These are phyloP conservation scores for Cyrtodaria siliqua DNA, from an alignment of 2,888 invertebrate species.

Conservation along the genomic window DNA sequence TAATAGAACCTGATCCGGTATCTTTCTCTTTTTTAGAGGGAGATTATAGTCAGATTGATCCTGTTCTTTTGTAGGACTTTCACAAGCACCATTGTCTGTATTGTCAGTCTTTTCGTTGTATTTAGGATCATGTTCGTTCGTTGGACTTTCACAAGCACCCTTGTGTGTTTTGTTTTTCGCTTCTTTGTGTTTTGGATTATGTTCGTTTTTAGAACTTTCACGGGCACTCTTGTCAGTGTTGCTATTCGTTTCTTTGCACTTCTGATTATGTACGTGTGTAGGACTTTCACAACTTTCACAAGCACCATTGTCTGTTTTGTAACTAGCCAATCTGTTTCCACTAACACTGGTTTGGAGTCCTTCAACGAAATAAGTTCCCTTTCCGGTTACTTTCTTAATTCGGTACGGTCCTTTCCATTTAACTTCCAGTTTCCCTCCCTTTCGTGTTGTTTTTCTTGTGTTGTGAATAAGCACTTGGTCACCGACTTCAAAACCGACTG, in stretches of 20 bases:
- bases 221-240: background rate
- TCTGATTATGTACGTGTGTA: too few species aligned
- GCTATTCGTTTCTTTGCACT: too few species aligned
- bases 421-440: slow-evolving; percentile 1
- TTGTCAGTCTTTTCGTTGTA: background rate
- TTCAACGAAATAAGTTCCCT: slow-evolving; percentile 10
- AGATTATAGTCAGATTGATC: slow-evolving; percentile 13
- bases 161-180: background rate
- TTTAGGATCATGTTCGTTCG: background rate
- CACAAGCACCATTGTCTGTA: slow-evolving; percentile 7
- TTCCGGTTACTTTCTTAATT: slow-evolving; percentile 16
- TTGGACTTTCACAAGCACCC: background rate
- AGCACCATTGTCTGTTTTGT: slow-evolving; percentile 5
- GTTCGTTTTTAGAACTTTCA: too few species aligned
- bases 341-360: slow-evolving; percentile 16
- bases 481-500: slow-evolving; percentile 25
- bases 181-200: too few species aligned
- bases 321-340: slow-evolving; percentile 12
- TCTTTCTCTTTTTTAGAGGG: slow-evolving; percentile 10
- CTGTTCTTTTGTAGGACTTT: slow-evolving; percentile 8
- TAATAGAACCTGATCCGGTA: slow-evolving; percentile 3
- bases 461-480: slow-evolving; percentile 29
- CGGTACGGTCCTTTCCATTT: slow-evolving; percentile 15
- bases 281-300: slow-evolving; percentile 16
- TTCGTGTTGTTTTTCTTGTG: slow-evolving; percentile 12